A percentile compares a stretch with the other conserved stretches of the same genome.
phyloP scores from a whole-genome alignment of 2,113 vertebrate genomes.

The Bagarius yarrelli region DNA sequence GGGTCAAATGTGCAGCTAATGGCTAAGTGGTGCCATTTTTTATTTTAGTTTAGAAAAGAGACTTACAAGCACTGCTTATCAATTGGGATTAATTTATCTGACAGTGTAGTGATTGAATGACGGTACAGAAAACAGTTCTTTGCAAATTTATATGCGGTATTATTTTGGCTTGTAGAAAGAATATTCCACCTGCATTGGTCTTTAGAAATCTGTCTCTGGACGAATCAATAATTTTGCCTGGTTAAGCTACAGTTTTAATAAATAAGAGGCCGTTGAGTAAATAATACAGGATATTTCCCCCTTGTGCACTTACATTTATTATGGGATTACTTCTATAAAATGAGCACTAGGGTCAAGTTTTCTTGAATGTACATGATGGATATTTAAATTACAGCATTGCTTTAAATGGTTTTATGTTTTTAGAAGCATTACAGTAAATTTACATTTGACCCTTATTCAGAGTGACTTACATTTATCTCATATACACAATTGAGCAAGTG shows the following conservation, averaged over 20 bases:
- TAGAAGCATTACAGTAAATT: background rate
- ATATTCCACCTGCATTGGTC: too few species aligned
- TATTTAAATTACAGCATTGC: conserved; percentile 38
- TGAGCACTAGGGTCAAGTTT: conserved; percentile 40
- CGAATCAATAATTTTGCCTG: background rate
- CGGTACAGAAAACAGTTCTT: background rate
- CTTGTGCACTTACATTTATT: background rate
- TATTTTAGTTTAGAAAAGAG: background rate
- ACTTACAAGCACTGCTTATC: background rate
- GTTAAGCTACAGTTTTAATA: background rate
- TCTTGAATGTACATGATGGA: conserved; percentile 35
- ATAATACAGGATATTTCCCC: background rate
- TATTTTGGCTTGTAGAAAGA: background rate
- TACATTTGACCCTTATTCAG: too few species aligned
- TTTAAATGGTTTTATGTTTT: conserved; percentile 32
- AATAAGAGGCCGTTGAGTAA: background rate
- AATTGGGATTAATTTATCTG: background rate
- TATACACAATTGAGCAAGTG: too few species aligned
- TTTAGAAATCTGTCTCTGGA: background rate
- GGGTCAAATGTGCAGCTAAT: background rate
- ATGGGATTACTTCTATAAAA: conserved; percentile 32
- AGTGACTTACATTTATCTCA: too few species aligned
- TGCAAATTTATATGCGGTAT: background rate
- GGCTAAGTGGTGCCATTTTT: background rate
- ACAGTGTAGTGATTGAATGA: background rate